These are phyloP conservation scores for Spongia lamella DNA, from an alignment of 37 sponge, comb jelly and placozoan species.

Conservation along the genomic window DNA sequence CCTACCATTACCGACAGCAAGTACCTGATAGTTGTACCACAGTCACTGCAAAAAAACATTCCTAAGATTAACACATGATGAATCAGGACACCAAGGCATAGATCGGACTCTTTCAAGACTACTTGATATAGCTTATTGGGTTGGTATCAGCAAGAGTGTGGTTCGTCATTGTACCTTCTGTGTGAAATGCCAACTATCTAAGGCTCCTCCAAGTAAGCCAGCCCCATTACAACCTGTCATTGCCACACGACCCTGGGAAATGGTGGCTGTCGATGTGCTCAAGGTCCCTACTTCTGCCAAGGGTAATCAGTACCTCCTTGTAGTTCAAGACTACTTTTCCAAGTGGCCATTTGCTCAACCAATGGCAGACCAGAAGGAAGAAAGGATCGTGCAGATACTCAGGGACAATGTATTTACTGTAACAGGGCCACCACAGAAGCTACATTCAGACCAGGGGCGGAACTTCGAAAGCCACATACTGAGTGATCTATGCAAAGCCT, in stretches of 20 bases:
- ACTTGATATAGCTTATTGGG: not conserved
- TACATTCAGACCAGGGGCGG: constrained; percentile 8
- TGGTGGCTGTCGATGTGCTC: constrained; percentile 9
- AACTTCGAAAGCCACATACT: constrained; percentile 13
- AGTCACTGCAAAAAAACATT: no score
- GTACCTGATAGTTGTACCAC: no score
- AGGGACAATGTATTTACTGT: constrained; percentile 7
- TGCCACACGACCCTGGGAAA: constrained; percentile 13
- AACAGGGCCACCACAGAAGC: constrained; percentile 1
- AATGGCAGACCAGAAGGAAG: constrained; percentile 8
- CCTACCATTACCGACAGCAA: constrained; percentile 1
- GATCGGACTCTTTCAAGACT: not conserved
- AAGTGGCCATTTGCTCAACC: constrained; percentile 9
- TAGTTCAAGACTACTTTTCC: constrained; percentile 12
- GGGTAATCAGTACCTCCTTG: constrained; percentile 13
- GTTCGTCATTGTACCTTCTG: not conserved
- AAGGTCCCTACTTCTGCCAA: constrained; percentile 2
- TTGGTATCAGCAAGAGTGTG: not conserved
- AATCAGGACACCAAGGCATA: constrained; percentile 8
- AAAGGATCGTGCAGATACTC: not conserved
- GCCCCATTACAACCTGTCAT: constrained; percentile 21
- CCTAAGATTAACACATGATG: not conserved
- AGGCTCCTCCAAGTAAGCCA: constrained; percentile 2
- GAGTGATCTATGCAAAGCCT: not conserved
- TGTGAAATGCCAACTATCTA: constrained; percentile 6